phyloP scores from a whole-genome alignment of 2,888 invertebrate genomes.

The Marronus borbonicus region DNA sequence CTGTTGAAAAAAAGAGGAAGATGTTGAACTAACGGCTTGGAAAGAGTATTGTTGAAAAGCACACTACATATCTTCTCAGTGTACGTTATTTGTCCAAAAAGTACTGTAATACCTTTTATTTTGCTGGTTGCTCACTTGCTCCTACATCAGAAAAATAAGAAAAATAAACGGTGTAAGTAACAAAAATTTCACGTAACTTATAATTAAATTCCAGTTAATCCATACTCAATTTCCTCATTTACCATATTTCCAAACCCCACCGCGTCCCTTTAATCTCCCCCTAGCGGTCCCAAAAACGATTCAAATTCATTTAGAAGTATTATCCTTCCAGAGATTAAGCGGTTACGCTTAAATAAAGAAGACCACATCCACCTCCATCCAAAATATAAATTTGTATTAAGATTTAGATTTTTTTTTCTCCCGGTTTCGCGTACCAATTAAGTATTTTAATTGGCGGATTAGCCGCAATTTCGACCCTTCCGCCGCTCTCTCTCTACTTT shows the following conservation, averaged over 20 bases:
- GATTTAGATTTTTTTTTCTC: slow-evolving; percentile 25
- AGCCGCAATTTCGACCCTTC: background rate
- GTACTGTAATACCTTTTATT: too few species aligned
- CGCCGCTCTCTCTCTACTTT: background rate
- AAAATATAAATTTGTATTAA: slow-evolving; percentile 27
- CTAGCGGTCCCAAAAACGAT: background rate
- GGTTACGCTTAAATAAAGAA: slow-evolving; percentile 1
- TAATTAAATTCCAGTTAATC: slow-evolving; percentile 2
- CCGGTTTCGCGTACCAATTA: slow-evolving; percentile 20
- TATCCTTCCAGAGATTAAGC: slow-evolving; percentile 8
- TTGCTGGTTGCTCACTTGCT: too few species aligned
- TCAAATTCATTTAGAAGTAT: slow-evolving; percentile 9
- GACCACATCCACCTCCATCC: background rate
- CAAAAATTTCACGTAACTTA: background rate
- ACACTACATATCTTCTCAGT: too few species aligned
- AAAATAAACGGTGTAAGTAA: too few species aligned
- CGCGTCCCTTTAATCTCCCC: background rate
- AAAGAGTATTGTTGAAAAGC: too few species aligned
- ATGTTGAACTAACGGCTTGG: too few species aligned
- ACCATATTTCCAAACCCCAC: background rate
- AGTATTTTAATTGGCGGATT: slow-evolving; percentile 38
- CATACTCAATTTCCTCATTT: background rate
- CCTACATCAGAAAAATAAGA: too few species aligned
- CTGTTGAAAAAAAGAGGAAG: too few species aligned
- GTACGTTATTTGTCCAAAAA: too few species aligned